Percentiles rank a stretch among this genome's conserved stretches.
phyloP scores from a whole-genome alignment of 2,888 invertebrate species.

The Papilio gigon region DNA sequence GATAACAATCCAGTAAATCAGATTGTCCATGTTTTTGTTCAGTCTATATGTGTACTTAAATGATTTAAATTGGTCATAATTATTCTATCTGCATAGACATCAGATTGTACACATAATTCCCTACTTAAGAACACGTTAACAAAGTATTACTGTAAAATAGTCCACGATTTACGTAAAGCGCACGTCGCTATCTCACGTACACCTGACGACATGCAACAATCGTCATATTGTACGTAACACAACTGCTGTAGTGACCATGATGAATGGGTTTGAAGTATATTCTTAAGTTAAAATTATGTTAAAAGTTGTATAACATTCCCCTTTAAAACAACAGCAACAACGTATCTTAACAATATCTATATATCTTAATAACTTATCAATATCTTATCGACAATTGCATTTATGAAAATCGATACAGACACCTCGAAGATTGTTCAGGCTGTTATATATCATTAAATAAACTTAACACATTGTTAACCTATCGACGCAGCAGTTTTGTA shows the following conservation, averaged over 20 bases:
- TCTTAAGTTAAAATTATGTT: too few relatives aligned
- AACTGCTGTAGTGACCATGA: slow-evolving; percentile 36
- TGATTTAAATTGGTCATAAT: not conserved
- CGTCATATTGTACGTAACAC: slow-evolving; percentile 44
- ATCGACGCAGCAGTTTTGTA: slow-evolving; percentile 21
- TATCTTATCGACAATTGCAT: too few relatives aligned
- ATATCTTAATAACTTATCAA: too few relatives aligned
- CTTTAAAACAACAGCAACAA: too few relatives aligned
- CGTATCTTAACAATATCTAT: too few relatives aligned
- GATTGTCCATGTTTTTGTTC: too few relatives aligned
- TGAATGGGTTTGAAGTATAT: not conserved
- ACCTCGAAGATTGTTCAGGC: too few relatives aligned
- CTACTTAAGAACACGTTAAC: slow-evolving; percentile 25
- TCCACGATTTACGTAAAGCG: slow-evolving; percentile 29
- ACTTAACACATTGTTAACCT: slow-evolving; percentile 20
- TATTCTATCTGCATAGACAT: slow-evolving; percentile 7
- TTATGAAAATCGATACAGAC: too few relatives aligned
- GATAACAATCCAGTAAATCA: too few relatives aligned
- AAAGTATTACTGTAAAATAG: slow-evolving; percentile 19
- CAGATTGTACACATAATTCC: slow-evolving; percentile 14
- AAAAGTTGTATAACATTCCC: too few relatives aligned
- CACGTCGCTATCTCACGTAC: slow-evolving; percentile 36
- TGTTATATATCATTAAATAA: too few relatives aligned
- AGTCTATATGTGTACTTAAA: too few relatives aligned
- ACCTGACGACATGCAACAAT: slow-evolving; percentile 39